Conservation (phyloP, 2,797 vertebrate species). For the Sandelia bainsii region DNA sequence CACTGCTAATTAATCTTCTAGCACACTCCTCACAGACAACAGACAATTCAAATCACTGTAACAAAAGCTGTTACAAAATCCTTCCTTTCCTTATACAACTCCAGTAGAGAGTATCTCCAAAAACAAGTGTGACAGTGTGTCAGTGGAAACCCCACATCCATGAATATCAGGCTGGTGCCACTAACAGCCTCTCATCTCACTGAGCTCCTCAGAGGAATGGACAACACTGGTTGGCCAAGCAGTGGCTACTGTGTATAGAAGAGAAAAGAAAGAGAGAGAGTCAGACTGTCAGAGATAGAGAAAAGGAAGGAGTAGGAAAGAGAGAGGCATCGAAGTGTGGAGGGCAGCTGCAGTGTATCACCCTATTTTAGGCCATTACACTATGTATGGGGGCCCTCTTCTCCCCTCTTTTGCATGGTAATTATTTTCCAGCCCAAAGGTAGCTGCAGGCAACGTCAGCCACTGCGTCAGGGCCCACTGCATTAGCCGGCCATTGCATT, state of each 20-base stretch:
- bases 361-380: constrained; percentile 85
- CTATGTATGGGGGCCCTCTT: constrained; percentile 75
- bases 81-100: constrained; percentile 21
- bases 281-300: constrained; percentile 57
- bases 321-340: constrained; percentile 71
- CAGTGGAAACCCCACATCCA: constrained; percentile 43
- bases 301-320: constrained; percentile 41
- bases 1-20: constrained; percentile 1
- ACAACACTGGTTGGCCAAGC: constrained; percentile 52
- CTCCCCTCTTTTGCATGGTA: constrained; percentile 85
- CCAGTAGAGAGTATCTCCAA: constrained; percentile 19
- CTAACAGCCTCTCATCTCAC: constrained; percentile 64
- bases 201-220: constrained; percentile 60
- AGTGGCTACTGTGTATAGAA: constrained; percentile 54
- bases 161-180: constrained; percentile 54
- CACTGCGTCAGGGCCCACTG: constrained; percentile 84
- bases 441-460: constrained; percentile 87
- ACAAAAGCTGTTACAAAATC: constrained; percentile 1
- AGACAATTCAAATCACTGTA: neutral
- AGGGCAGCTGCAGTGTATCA: constrained; percentile 85
- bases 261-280: constrained; percentile 32
- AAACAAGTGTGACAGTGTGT: constrained; percentile 57
- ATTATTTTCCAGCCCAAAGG: constrained; percentile 90
- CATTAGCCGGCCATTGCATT: constrained; percentile 88
- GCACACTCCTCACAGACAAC: constrained; percentile 1